Evolutionary conservation across 2,888 invertebrate genomes (phyloP).

Genomic region (Ellobium chinense): DNA sequence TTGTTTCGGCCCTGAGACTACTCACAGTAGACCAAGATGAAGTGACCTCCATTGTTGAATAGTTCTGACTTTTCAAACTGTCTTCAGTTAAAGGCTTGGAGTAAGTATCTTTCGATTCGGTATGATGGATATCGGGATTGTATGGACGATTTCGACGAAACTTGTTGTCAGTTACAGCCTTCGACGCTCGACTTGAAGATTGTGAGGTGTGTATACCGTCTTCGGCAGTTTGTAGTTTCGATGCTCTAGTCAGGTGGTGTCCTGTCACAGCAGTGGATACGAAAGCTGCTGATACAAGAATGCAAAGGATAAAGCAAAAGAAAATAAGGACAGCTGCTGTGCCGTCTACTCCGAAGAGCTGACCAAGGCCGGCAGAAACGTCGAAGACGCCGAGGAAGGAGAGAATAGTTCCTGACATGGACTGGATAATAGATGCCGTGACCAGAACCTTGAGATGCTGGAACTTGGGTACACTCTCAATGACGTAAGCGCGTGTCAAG

Average conservation of each 20-base stretch:
- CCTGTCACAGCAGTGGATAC: slow-evolving; percentile 10
- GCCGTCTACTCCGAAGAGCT: slow-evolving; percentile 10
- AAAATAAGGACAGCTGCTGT: slow-evolving; percentile 21
- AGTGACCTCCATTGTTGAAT: not conserved
- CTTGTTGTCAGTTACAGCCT: not conserved
- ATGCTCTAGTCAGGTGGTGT: not conserved
- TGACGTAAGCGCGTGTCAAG: slow-evolving; percentile 13
- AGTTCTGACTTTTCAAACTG: not conserved
- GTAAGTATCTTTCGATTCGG: not conserved
- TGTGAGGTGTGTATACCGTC: not conserved
- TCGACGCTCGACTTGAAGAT: not conserved
- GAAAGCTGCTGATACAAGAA: not conserved
- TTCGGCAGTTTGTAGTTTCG: no score
- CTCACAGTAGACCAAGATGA: not conserved
- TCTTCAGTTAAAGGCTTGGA: not conserved
- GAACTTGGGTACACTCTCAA: slow-evolving; percentile 15
- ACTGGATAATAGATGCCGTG: not conserved
- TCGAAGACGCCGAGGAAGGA: slow-evolving; percentile 12
- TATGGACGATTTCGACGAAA: not conserved
- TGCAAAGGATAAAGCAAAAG: not conserved
- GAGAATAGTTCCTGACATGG: not conserved
- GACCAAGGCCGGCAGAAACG: slow-evolving; percentile 12
- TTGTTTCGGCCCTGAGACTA: not conserved
- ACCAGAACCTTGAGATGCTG: slow-evolving; percentile 16
- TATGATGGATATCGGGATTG: no score